Evolutionary conservation across 2,797 vertebrate genomes (phyloP), one percentile per base, ranked within the genome.

Genomic region (Valencia hispanica): DNA sequence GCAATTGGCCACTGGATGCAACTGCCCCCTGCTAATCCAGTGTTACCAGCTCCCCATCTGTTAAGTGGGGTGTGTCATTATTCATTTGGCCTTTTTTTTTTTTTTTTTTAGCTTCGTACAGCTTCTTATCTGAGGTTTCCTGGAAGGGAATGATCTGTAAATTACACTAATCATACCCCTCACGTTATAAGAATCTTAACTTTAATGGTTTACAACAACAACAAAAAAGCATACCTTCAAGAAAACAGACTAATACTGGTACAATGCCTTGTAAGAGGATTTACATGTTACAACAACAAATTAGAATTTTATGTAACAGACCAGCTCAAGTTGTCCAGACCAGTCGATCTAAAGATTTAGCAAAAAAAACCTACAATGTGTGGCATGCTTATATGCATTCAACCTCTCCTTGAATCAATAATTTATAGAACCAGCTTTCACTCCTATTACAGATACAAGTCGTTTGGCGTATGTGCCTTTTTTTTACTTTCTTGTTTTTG

Each of bases 11-110:
- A 61, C 73, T 30, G 32, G 79, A 86, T 83, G 70, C 84, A 79
- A 78, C 69, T 73, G 85, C 70, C 68, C 68, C 80, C 84, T 0
- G 71, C 83, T 90, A 88, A 89, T 91, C 73, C 88, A 84, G 78
- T 69, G 83, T 81, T 79, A 86, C 86, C 77, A 72, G 85, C 84
- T 88, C 82, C 63, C 86, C 86, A 82, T 91, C 88, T 89, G 90
- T 86, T 89, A 82, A 77, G 82, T 50, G 81, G 83, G 81, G 81
- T 73, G 84, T 81, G 77, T 84, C 82, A 63, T 91, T 85, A 88
- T 89, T 88, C 81, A 76, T 84, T 84, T 84, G 88, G 87, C 85
- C 34, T 25, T 17, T n/a, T 22, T 25, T 51, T 1, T 50, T 25
- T 9, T 9, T 2, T 48, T 48, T 48, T 5, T 88, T 88, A 86